Conservation (phyloP, 2,888 invertebrate species). For the Mimas tiliae region DNA sequence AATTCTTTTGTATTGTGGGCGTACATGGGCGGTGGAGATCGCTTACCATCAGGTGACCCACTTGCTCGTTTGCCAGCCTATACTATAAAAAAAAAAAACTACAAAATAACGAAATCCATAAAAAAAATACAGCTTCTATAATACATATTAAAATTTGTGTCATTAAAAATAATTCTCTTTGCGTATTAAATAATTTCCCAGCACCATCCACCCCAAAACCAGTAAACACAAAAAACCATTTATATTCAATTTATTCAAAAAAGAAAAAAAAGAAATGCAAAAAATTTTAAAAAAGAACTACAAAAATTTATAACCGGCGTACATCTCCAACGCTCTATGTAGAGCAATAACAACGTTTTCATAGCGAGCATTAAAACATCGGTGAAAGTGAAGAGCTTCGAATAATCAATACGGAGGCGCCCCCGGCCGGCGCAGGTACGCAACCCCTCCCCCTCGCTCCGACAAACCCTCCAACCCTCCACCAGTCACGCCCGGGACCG, state of each 20-base stretch:
- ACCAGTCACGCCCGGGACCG: slow-evolving; percentile 12
- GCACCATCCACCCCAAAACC: neutral
- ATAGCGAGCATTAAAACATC: slow-evolving; percentile 80
- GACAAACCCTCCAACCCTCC: slow-evolving; percentile 35
- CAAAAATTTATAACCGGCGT: too few relatives aligned
- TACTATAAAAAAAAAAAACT: too few relatives aligned
- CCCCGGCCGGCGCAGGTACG: slow-evolving; percentile 74
- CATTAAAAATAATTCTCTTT: neutral
- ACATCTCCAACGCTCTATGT: neutral
- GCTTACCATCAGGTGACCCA: too few relatives aligned
- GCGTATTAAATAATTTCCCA: neutral
- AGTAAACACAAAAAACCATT: neutral
- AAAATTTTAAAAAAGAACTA: neutral
- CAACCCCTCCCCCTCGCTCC: slow-evolving; percentile 49
- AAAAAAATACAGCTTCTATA: too few relatives aligned
- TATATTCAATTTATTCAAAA: neutral
- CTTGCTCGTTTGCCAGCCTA: too few relatives aligned
- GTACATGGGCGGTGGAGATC: too few relatives aligned
- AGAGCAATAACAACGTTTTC: slow-evolving; percentile 79
- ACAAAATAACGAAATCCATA: too few relatives aligned
- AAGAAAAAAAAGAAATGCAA: too few relatives aligned
- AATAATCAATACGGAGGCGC: slow-evolving; percentile 60
- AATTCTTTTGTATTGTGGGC: too few relatives aligned
- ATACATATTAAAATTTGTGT: too few relatives aligned
- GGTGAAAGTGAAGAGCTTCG: slow-evolving; percentile 80